phyloP scores from a whole-genome alignment of 2,797 vertebrate genomes.

The Epinephelus awoara region DNA sequence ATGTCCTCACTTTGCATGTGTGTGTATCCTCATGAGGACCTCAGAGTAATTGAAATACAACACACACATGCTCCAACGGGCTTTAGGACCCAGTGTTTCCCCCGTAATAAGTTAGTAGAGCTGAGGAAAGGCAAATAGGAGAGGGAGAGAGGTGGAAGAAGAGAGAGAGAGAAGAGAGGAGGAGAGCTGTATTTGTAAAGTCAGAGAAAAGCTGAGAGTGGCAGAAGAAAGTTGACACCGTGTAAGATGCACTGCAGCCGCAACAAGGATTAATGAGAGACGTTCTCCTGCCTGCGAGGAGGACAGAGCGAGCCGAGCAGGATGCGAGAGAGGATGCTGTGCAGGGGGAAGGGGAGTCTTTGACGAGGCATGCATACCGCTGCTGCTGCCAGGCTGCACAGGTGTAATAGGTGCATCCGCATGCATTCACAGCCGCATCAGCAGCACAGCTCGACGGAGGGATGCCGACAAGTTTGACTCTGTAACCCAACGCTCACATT shows the following conservation, averaged over 20 bases:
- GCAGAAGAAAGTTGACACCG: constrained; percentile 68
- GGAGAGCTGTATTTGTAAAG: constrained; percentile 48
- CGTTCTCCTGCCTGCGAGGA: constrained; percentile 13
- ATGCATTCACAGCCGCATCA: constrained; percentile 1
- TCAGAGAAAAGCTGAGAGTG: constrained; percentile 59
- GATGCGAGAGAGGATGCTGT: constrained; percentile 15
- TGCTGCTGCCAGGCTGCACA: constrained; percentile 32
- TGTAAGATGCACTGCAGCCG: constrained; percentile 28
- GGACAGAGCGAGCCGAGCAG: neutral
- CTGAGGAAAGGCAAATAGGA: constrained; percentile 45
- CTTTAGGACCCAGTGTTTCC: constrained; percentile 74
- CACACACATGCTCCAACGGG: constrained; percentile 23
- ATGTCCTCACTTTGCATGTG: constrained; percentile 44
- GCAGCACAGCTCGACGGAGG: constrained; percentile 5
- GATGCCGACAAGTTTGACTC: constrained; percentile 42
- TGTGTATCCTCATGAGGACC: constrained; percentile 22
- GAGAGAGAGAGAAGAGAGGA: constrained; percentile 18
- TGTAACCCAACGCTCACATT: constrained; percentile 2
- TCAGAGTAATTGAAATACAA: constrained; percentile 43
- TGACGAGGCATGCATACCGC: constrained; percentile 14
- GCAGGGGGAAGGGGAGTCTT: constrained; percentile 22
- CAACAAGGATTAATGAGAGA: constrained; percentile 51
- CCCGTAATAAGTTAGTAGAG: constrained; percentile 36
- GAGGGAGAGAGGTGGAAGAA: constrained; percentile 24
- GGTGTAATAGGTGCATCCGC: constrained; percentile 42